Base-by-base conservation (phyloP, 2,888 invertebrate species). In the Drosophila cracens region DNA sequence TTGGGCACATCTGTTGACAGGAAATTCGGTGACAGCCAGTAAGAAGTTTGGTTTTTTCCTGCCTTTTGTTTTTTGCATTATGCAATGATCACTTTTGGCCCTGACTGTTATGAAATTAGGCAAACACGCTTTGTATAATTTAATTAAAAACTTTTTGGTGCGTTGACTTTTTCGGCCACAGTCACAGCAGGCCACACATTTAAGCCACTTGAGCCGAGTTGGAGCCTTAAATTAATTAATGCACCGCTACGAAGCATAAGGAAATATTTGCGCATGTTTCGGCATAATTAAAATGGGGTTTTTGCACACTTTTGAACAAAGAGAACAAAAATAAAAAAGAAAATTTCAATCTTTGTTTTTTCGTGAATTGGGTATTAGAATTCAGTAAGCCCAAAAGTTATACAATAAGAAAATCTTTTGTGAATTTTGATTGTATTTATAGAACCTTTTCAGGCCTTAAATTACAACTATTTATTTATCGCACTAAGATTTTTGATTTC, bases 241-340 rank as follows among this genome's bases (percentile, higher is more conserved):
- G 85, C 78, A 67, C 70, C 71, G 70, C 76, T 72, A 54, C 67
- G 62, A 64, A 82, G 83, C 83, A 81, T 70, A 81, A 89, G 74
- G 75, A 88, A 90, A 86, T 83, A 90, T 88, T 90, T 86, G 81
- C 69, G 82, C 86, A 79, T 87, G 86, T 83, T 90, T 62, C 53
- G 74, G 86, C 90, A 90, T 87, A 87, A 86, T 86, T 88, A 86
- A 83, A 87, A 79, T 16, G 86, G 81, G 79, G 60, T 69, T 76
- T 67, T 68, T 62, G 58, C 60, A 38, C 68, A 65, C 67, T 64
- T 49, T 56, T 52, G 27, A 48, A 36, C 40, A 54, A 57, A 33
- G 36, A 10, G 29, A 51, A 51, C 51, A 36, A 33, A 25, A 31
- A 43, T 16, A 74, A 27, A 25, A 51, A 38, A 54, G 48, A 36